Evolutionary conservation across 2,888 invertebrate species (phyloP).

Genomic region (Perdita meconis): DNA sequence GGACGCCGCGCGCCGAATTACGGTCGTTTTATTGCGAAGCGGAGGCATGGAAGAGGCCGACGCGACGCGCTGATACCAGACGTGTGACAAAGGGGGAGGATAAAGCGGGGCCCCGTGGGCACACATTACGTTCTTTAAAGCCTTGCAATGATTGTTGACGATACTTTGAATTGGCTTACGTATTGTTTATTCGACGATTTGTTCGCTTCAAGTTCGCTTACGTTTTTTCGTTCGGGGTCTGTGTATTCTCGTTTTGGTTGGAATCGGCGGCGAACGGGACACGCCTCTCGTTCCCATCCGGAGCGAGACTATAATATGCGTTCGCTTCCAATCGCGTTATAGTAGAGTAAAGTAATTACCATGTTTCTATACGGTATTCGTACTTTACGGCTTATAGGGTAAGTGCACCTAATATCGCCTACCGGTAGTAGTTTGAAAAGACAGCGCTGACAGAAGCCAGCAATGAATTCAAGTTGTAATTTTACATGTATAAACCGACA

Average conservation of each 20-base stretch:
- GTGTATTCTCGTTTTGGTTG: slow-evolving; percentile 43
- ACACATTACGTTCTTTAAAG: slow-evolving; percentile 74
- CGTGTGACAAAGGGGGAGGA: slow-evolving; percentile 27
- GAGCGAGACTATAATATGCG: slow-evolving; percentile 29
- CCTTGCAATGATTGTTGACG: slow-evolving; percentile 73
- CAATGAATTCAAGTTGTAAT: too few species aligned
- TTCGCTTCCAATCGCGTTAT: slow-evolving; percentile 57
- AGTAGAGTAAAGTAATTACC: slow-evolving; percentile 43
- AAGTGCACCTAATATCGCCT: too few species aligned
- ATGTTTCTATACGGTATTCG: slow-evolving; percentile 14
- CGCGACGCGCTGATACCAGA: slow-evolving; percentile 40
- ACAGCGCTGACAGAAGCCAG: too few species aligned
- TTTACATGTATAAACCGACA: too few species aligned
- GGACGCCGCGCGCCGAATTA: not conserved
- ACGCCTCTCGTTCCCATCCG: slow-evolving; percentile 63
- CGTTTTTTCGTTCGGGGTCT: slow-evolving; percentile 32
- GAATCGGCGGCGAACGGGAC: slow-evolving; percentile 67
- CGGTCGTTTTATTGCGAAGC: slow-evolving; percentile 2
- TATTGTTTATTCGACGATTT: slow-evolving; percentile 51
- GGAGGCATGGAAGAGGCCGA: not conserved
- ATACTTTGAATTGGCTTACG: slow-evolving; percentile 64
- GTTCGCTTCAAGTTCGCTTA: slow-evolving; percentile 59
- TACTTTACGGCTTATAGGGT: slow-evolving; percentile 24
- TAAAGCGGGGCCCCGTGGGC: slow-evolving; percentile 72
- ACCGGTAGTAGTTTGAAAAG: too few species aligned